Base-by-base conservation (phyloP, 2,888 invertebrate genomes). In the Podabrus alpinus region DNA sequence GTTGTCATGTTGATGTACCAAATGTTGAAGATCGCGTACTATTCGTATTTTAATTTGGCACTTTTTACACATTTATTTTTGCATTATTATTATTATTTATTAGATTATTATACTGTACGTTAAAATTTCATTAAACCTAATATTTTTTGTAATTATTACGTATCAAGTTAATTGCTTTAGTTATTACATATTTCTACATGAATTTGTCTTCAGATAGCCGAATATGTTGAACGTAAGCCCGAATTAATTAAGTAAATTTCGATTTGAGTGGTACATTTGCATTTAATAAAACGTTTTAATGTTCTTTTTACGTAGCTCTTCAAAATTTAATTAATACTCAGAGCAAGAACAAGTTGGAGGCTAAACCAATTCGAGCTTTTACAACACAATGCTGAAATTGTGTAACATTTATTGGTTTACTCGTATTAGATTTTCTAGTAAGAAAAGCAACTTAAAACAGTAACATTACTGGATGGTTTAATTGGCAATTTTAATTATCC, bases 1-100 rank as follows among this genome's bases (percentile, higher is more conserved):
- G 71, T 76, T 73, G 71, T 76, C 71, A 68, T 76, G 76, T 75
- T 73, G 76, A 76, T 73, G 73, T 73, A 72, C 73, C 73, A 71
- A 76, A 76, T 73, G 71, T 64, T 73, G 16, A 61, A 45, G n/a
- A 45, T 45, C 45, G n/a, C n/a, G n/a, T 45, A n/a, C n/a, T 45
- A 45, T n/a, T 13, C 4, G 4, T 45, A 45, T 13, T 29, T 29
- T 13, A 19, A 9, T 19, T 62, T 62, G 9, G 17, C 16, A 62
- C 1, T 5, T 17, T 16, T 61, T 17, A 10, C 1, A 15, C 16
- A 3, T 62, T 62, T 19, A 62, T 7, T 11, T 17, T 62, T 62
- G 25, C 10, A 25, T 11, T 3, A 29, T 29, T 29, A 25, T 25
- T 25, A 25, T 11, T 19, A 4, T 19, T 25, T n/a, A n/a, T n/a